phyloP scores from a whole-genome alignment of 2,888 invertebrate species.

The Adelognathus sp. region DNA sequence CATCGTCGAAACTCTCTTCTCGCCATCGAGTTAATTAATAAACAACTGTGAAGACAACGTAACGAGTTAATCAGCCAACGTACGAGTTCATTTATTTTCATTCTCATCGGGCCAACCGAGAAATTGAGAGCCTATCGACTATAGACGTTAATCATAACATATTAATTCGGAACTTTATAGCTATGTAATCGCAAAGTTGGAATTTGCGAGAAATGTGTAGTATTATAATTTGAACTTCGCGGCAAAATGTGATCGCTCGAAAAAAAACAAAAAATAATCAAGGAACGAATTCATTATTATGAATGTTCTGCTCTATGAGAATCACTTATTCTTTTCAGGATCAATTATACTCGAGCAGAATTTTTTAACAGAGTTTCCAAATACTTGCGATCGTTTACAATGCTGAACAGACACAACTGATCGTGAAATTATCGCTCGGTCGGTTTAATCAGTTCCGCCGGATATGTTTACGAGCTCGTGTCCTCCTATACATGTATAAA shows the following conservation, averaged over 20 bases:
- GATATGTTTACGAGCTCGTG: slow-evolving; percentile 33
- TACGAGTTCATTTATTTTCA: not conserved
- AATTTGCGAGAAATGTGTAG: no score
- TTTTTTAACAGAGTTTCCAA: not conserved
- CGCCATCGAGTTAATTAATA: not conserved
- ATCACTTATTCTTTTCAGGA: not conserved
- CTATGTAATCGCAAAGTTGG: no score
- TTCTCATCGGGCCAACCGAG: not conserved
- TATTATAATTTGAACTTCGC: not conserved
- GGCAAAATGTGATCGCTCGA: not conserved
- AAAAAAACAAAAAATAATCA: not conserved
- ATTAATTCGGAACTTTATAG: not conserved
- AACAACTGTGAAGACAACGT: not conserved
- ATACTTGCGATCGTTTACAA: slow-evolving; percentile 17
- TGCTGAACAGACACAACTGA: slow-evolving; percentile 20
- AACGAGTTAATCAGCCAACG: not conserved
- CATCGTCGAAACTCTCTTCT: not conserved
- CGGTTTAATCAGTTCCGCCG: slow-evolving; percentile 38
- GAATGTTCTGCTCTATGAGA: not conserved
- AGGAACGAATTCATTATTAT: not conserved
- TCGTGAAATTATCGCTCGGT: not conserved
- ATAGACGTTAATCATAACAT: not conserved
- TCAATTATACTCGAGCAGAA: no score
- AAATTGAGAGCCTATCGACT: not conserved
- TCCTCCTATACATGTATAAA: no score